Evolutionary conservation across 2,113 vertebrate genomes (phyloP).

Genomic region (Laticauda colubrina): DNA sequence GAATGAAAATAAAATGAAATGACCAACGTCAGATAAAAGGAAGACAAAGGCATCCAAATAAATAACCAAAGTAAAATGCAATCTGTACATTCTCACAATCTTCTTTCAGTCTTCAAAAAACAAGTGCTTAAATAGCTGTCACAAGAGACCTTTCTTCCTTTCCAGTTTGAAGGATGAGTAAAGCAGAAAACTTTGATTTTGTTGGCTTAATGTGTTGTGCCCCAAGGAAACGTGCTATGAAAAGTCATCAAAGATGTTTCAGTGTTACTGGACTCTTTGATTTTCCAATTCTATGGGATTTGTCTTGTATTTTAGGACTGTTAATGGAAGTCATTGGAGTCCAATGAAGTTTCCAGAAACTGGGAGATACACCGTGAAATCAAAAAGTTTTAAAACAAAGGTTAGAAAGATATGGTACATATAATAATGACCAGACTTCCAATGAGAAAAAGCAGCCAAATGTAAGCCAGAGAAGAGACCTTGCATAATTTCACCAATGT

Average conservation of each 20-base stretch:
- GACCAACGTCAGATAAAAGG: not conserved
- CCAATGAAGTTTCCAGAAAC: not conserved
- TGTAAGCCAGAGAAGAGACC: not conserved
- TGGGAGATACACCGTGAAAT: not conserved
- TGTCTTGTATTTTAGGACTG: not conserved
- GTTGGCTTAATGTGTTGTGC: not conserved
- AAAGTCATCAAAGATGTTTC: not conserved
- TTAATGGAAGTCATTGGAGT: not conserved
- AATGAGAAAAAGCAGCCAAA: not conserved
- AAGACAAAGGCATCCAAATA: not conserved
- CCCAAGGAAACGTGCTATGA: not conserved
- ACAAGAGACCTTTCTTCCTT: not conserved
- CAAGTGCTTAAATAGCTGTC: not conserved
- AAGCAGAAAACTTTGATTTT: not conserved
- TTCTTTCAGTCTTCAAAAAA: not conserved
- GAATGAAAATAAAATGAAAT: not conserved
- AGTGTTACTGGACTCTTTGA: not conserved
- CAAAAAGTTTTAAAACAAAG: not conserved
- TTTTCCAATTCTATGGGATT: not conserved
- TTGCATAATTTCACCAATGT: not conserved
- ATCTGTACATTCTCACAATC: not conserved
- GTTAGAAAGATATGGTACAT: not conserved
- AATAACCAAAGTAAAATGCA: not conserved
- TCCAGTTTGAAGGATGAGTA: not conserved
- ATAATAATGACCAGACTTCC: not conserved